Evolutionary conservation across 2,888 invertebrate species (phyloP), one percentile per base, ranked within the genome.

Genomic region (Dinocampus coccinellae): DNA sequence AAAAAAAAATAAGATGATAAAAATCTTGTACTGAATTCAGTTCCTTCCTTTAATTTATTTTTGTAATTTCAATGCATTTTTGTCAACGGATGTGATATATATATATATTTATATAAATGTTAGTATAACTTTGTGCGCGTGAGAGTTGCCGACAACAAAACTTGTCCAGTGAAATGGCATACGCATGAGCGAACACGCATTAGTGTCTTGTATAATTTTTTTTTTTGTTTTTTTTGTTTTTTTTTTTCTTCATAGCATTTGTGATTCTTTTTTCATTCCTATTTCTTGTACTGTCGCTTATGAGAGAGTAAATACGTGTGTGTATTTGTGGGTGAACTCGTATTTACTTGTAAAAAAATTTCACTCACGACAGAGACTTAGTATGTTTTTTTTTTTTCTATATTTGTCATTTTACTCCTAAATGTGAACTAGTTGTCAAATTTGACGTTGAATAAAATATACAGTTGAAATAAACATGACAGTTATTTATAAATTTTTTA

Each of bases 101-200:
- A n/a, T 20, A n/a, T 16, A 36, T 36, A 36, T 33, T n/a, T 47
- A n/a, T 7, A 16, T 16, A 47, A 16, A 47, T 47, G 7, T 29
- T 29, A 4, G 16, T n/a, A 16, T 47, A 7, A 47, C 16, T 16
- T 47, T 16, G 9, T 4, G 47, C 47, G n/a, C 47, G 47, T 47
- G 47, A 47, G 47, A 47, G 47, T 47, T 47, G 47, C 16, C 47
- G 20, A 16, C 16, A 47, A 16, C 39, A 39, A 47, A 55, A 58
- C 58, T 26, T 58, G 58, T 29, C 29, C 58, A 58, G 58, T 58
- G 58, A 58, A 58, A 58, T 55, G 33, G 29, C 58, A 16, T 47
- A 58, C 58, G 58, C 58, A 33, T 33, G 58, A 58, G 58, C 33
- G 58, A 58, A 29, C 58, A 58, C 58, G 34, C 58, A 58, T 33